Evolutionary conservation across 2,113 vertebrate genomes (phyloP).

Genomic region (Erythrocebus patas): DNA sequence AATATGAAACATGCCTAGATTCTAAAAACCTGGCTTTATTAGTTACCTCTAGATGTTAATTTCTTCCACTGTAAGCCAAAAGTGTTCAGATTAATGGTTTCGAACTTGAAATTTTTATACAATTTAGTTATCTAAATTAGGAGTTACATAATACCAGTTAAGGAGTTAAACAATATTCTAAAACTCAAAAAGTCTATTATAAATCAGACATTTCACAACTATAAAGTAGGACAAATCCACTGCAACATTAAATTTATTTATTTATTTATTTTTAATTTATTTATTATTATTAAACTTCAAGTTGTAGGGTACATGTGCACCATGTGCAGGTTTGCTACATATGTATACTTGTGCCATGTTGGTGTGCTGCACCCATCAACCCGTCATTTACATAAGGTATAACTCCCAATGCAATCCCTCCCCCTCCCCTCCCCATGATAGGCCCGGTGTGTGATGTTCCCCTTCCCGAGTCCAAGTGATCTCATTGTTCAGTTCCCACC

Average conservation of each 20-base stretch:
- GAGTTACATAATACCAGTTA: neutral
- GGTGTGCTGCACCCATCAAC: no score
- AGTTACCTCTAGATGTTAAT: neutral
- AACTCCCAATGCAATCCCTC: no score
- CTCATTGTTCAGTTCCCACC: no score
- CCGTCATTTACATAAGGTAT: no score
- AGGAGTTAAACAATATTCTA: neutral
- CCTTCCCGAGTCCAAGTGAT: no score
- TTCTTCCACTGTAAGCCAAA: neutral
- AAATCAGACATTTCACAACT: slow-evolving; percentile 12
- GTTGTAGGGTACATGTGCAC: no score
- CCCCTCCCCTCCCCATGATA: no score
- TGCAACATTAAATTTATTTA: neutral
- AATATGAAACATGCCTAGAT: neutral
- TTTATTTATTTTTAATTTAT: no score
- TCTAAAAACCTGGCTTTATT: slow-evolving; percentile 16
- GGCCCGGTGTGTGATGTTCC: no score
- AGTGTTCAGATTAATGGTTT: neutral
- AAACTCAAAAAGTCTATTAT: slow-evolving; percentile 28
- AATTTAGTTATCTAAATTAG: neutral
- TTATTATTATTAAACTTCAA: no score
- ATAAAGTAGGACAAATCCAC: slow-evolving; percentile 17
- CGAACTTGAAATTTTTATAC: neutral
- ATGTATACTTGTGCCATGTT: no score
- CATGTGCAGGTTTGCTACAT: no score